Conservation (phyloP, 2,888 invertebrate species). For the Drosophila macrothrix region DNA sequence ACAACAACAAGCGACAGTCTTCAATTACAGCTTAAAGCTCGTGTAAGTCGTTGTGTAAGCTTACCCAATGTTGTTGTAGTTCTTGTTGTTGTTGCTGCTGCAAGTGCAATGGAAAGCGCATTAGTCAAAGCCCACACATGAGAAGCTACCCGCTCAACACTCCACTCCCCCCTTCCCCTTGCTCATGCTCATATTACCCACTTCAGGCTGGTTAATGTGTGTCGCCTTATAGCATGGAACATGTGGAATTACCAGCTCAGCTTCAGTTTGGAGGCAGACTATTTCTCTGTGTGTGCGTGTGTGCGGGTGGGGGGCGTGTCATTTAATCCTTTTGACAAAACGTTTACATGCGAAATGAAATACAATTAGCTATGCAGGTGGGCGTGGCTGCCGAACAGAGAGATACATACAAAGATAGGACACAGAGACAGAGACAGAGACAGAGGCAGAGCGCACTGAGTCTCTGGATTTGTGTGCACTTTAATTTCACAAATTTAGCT, state of each 20-base stretch:
- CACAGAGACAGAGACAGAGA: background rate
- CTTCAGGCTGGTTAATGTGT: conserved; percentile 75
- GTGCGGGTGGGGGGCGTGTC: conserved; percentile 28
- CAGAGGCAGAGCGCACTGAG: conserved; percentile 1
- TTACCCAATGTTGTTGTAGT: conserved; percentile 41
- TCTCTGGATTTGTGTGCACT: conserved; percentile 57
- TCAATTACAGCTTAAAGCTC: conserved; percentile 76
- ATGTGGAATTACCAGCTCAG: conserved; percentile 70
- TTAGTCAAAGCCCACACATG: conserved; percentile 64
- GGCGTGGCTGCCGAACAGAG: conserved; percentile 43
- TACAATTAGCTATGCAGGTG: conserved; percentile 66
- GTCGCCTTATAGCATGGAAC: conserved; percentile 73
- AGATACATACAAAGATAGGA: background rate
- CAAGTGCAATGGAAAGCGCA: conserved; percentile 77
- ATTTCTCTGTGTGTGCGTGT: background rate
- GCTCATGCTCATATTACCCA: conserved; percentile 54
- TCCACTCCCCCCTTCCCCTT: background rate
- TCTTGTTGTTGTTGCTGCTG: conserved; percentile 44
- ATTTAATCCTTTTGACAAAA: conserved; percentile 80
- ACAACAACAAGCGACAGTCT: conserved; percentile 43
- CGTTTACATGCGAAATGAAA: conserved; percentile 71
- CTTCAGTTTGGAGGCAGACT: conserved; percentile 18
- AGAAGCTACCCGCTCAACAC: conserved; percentile 10
- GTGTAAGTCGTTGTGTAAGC: conserved; percentile 76
- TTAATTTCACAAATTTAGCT: conserved; percentile 70